Evolutionary conservation across 2,888 invertebrate species (phyloP).

Genomic region (Euplagia quadripunctaria): DNA sequence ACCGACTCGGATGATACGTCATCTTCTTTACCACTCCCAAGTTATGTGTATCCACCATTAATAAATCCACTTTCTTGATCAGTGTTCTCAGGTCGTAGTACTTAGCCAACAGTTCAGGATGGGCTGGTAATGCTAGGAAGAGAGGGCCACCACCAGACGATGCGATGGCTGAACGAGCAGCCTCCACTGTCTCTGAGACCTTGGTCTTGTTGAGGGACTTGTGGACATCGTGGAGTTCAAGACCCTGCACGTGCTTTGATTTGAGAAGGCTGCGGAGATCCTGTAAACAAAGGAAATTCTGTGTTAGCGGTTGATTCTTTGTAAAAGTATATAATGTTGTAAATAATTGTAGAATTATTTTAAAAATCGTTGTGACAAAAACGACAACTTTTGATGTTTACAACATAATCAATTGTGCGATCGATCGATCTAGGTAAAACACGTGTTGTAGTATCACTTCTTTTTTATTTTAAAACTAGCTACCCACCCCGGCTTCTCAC

Average conservation of each 20-base stretch:
- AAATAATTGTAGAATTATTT: too few relatives aligned
- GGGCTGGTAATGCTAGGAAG: constrained; percentile 88
- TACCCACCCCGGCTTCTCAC: too few relatives aligned
- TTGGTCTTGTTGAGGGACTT: constrained; percentile 83
- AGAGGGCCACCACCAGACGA: constrained; percentile 84
- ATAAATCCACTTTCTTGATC: constrained; percentile 89
- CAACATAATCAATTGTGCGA: too few relatives aligned
- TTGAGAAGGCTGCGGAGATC: constrained; percentile 85
- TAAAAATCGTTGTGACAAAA: too few relatives aligned
- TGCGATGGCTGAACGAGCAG: constrained; percentile 78
- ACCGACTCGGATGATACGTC: constrained; percentile 91
- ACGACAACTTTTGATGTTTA: too few relatives aligned
- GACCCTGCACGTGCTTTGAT: constrained; percentile 86
- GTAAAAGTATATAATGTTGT: not conserved
- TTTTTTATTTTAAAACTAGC: too few relatives aligned
- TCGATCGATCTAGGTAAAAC: too few relatives aligned
- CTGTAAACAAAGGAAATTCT: constrained; percentile 67
- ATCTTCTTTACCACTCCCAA: constrained; percentile 89
- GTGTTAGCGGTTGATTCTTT: not conserved
- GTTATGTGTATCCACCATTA: constrained; percentile 90
- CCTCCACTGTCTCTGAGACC: constrained; percentile 80
- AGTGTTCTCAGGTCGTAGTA: constrained; percentile 90
- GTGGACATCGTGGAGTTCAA: constrained; percentile 87
- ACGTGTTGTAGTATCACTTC: too few relatives aligned
- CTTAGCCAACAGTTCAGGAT: constrained; percentile 90